These are phyloP conservation scores for Marmota flaviventris DNA, from an alignment of 2,113 vertebrate genomes.

Conservation along the genomic window DNA sequence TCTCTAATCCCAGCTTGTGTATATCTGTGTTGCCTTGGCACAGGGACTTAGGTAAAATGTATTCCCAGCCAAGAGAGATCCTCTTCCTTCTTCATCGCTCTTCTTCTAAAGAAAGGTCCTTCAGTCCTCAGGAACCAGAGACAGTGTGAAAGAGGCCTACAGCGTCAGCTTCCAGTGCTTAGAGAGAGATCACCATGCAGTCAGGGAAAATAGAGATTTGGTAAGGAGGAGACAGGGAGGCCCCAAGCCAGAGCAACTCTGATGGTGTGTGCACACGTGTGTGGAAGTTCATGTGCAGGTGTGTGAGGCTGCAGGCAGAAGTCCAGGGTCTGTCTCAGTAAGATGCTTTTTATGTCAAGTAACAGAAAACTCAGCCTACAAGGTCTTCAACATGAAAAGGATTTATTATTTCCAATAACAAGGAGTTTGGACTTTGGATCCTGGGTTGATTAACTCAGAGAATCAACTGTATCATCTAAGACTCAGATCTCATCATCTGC, in stretches of 20 bases:
- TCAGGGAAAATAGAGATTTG: not conserved
- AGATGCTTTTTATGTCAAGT: not conserved
- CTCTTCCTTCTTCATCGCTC: not conserved
- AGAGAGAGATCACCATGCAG: not conserved
- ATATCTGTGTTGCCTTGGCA: not conserved
- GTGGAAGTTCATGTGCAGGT: not conserved
- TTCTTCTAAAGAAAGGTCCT: not conserved
- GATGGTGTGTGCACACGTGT: fast-evolving
- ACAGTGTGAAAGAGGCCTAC: not conserved
- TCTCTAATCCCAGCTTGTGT: not conserved
- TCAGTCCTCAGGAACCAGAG: not conserved
- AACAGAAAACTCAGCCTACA: not conserved
- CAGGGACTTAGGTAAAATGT: not conserved
- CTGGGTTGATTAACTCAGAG: not conserved
- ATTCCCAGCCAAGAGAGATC: not conserved
- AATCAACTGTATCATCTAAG: not conserved
- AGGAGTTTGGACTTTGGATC: not conserved
- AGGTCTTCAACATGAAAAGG: not conserved
- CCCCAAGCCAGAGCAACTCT: not conserved
- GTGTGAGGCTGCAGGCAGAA: not conserved
- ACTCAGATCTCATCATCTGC: not conserved
- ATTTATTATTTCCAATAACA: not conserved
- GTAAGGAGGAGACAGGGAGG: not conserved
- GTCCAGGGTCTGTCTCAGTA: not conserved
- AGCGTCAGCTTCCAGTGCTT: not conserved